Evolutionary conservation across 2,888 invertebrate species (phyloP).

Genomic region (Agonopterix subpropinquella): DNA sequence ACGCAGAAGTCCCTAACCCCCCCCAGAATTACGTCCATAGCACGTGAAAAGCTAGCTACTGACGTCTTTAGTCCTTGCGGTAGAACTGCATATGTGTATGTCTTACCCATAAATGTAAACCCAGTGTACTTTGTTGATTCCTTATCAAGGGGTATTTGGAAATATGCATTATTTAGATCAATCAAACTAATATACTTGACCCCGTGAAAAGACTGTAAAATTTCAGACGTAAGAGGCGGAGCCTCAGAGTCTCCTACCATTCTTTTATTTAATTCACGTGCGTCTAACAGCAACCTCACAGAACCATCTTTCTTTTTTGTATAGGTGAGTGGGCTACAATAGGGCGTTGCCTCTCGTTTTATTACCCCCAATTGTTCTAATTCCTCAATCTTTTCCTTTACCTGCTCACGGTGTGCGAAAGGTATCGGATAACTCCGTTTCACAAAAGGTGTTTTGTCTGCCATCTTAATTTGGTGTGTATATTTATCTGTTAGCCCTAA

Average conservation of each 20-base stretch:
- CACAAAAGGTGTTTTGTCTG: conserved; percentile 8
- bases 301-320: conserved; percentile 1
- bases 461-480: conserved; percentile 14
- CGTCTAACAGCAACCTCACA: neutral
- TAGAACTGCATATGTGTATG: conserved; percentile 5
- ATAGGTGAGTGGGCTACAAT: conserved; percentile 2
- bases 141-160: conserved; percentile 6
- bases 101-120: conserved; percentile 8
- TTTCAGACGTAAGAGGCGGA: conserved; percentile 15
- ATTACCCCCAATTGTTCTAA: conserved; percentile 10
- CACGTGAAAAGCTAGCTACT: conserved; percentile 7
- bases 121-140: conserved; percentile 10
- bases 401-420: conserved; percentile 13
- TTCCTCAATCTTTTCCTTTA: conserved; percentile 14
- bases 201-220: conserved; percentile 19
- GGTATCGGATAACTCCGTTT: conserved; percentile 16
- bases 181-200: conserved; percentile 12
- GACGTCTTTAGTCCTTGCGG: conserved; percentile 12
- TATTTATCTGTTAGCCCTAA: conserved; percentile 15
- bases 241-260: conserved; percentile 21
- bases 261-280: neutral
- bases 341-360: neutral
- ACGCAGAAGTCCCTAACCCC: conserved; percentile 8
- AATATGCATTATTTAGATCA: conserved; percentile 9
- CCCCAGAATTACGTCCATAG: conserved; percentile 6